phyloP scores from a whole-genome alignment of 2,888 invertebrate genomes.

The Drosophila cognata region DNA sequence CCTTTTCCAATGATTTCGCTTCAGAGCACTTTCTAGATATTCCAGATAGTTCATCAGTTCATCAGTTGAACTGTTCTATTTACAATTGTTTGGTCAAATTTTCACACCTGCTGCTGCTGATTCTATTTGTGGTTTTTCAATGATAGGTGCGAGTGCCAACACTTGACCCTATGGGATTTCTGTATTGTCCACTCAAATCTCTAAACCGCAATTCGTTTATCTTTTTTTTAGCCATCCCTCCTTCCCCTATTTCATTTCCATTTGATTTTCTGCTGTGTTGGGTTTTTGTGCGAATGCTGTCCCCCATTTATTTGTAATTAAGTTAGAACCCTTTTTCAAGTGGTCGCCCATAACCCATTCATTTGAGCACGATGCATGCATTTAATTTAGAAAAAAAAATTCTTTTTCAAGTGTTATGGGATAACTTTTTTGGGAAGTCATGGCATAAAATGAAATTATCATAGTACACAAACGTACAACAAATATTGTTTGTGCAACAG shows the following conservation, averaged over 20 bases:
- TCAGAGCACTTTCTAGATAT: conserved; percentile 56
- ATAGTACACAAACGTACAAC: conserved; percentile 23
- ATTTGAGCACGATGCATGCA: conserved; percentile 58
- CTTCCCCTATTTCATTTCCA: conserved; percentile 40
- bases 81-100: conserved; percentile 39
- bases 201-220: conserved; percentile 14
- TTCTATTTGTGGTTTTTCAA: conserved; percentile 41
- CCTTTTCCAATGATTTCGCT: conserved; percentile 73
- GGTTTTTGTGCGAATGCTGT: conserved; percentile 24
- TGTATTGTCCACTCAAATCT: conserved; percentile 57
- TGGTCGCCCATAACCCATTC: conserved; percentile 52
- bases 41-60: conserved; percentile 15
- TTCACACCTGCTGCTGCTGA: conserved; percentile 57
- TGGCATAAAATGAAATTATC: conserved; percentile 64
- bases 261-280: conserved; percentile 70
- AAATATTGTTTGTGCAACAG: neutral
- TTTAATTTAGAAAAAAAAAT: conserved; percentile 68
- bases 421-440: conserved; percentile 67
- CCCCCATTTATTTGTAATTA: conserved; percentile 63
- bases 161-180: conserved; percentile 50
- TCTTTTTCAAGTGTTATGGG: conserved; percentile 63
- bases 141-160: conserved; percentile 42
- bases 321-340: conserved; percentile 71
- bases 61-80: conserved; percentile 23
- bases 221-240: conserved; percentile 5